Evolutionary conservation across 2,113 vertebrate genomes (phyloP), one percentile per base, ranked within the genome.

Genomic region (Perca fluviatilis): DNA sequence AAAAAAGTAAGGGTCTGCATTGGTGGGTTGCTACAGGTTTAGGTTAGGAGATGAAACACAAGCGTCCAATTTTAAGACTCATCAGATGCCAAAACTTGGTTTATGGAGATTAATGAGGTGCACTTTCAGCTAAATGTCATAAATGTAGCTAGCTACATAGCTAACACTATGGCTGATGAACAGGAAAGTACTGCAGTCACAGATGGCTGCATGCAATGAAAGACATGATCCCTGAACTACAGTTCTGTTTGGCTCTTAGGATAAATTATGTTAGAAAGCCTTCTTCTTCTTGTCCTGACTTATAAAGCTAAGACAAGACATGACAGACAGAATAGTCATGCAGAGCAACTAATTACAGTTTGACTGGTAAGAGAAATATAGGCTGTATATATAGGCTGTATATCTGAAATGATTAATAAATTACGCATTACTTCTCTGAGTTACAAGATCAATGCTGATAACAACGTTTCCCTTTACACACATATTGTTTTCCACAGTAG

Each of bases 361-460:
- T 4, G 21, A 56, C 30, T 25, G 51, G 4, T 56, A 43, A 36
- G 30, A 23, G 36, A 71, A 13, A n/a, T 50, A 33, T n/a, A n/a
- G 11, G 11, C 9, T 65, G 1, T 21, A 3, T 10, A n/a, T 49
- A 21, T 30, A 21, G 10, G 10, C 9, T 64, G 1, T 21, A 2
- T 13, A 56, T 65, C 51, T 72, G 53, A 69, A 68, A 51, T 57
- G 33, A 76, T 25, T 64, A 27, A 57, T 27, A 46, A 21, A 47
- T 33, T 54, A 60, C 43, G 15, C 19, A 27, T 68, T 33, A 46
- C 57, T 53, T 57, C n/a, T 70, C 49, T 18, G 33, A 54, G 27
- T 27, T 40, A 60, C 19, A 67, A 30, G 18, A 69, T 12, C 43
- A 18, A 23, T 9, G 49, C 23, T 53, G 56, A 73, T 49, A 62